These are phyloP conservation scores for Anabas testudineus DNA, from an alignment of 2,797 vertebrate genomes.

Conservation along the genomic window DNA sequence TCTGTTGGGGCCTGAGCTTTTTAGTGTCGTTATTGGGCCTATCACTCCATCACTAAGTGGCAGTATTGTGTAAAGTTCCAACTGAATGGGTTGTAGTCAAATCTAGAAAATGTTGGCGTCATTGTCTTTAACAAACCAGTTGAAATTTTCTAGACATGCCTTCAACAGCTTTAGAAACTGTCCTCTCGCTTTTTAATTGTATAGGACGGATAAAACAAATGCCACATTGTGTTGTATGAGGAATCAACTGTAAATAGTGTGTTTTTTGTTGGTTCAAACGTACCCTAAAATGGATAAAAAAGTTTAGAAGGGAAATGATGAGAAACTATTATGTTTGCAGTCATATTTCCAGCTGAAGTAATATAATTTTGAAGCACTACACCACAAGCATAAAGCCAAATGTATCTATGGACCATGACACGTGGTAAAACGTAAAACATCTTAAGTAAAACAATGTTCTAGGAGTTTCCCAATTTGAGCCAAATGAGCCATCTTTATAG, in stretches of 20 bases:
- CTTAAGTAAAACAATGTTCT: not conserved
- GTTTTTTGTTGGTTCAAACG: not conserved
- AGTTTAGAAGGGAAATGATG: not conserved
- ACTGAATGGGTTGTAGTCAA: not conserved
- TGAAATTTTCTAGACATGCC: not conserved
- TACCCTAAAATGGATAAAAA: not conserved
- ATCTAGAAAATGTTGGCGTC: not conserved
- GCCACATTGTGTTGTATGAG: not conserved
- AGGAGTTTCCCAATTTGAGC: not conserved
- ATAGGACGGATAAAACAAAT: too few relatives aligned
- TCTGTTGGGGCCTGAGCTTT: not conserved
- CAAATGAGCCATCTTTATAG: not conserved
- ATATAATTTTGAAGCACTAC: too few relatives aligned
- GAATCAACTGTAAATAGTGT: not conserved
- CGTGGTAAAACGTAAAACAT: not conserved
- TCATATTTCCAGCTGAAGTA: not conserved
- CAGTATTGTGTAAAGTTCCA: constrained; percentile 17
- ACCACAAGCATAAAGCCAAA: not conserved
- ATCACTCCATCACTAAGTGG: constrained; percentile 37
- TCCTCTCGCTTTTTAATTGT: too few relatives aligned
- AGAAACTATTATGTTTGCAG: not conserved
- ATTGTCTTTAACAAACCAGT: too few relatives aligned
- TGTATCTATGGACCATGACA: too few relatives aligned
- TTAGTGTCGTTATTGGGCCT: not conserved
- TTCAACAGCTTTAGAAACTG: not conserved